These are phyloP conservation scores for Morpho deidamia DNA, from an alignment of 2,888 invertebrate genomes.

Conservation along the genomic window DNA sequence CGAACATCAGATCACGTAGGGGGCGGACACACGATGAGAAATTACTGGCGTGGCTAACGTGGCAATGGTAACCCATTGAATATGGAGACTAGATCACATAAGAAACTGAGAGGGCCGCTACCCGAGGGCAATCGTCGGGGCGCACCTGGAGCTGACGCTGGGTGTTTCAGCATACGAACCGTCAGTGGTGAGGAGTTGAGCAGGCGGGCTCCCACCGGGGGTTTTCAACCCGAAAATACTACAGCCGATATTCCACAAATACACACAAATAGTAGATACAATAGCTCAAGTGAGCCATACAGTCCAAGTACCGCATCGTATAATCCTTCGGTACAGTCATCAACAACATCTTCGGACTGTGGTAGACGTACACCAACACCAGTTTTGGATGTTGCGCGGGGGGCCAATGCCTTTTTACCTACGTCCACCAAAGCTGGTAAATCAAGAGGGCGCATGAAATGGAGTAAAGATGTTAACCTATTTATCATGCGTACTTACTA, in stretches of 20 bases:
- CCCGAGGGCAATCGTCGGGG: slow-evolving; percentile 2
- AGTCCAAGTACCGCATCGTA: not conserved
- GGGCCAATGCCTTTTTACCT: slow-evolving; percentile 8
- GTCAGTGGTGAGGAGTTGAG: not conserved
- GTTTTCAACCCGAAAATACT: not conserved
- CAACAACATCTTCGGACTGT: not conserved
- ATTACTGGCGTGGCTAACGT: slow-evolving; percentile 12
- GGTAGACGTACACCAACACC: not conserved
- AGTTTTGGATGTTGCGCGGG: slow-evolving; percentile 13
- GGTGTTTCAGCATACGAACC: not conserved
- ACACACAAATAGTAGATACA: not conserved
- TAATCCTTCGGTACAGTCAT: not conserved
- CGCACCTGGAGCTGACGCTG: slow-evolving; percentile 1
- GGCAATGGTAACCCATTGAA: slow-evolving; percentile 10
- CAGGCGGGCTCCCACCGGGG: not conserved
- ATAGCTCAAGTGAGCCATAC: not conserved
- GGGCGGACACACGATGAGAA: slow-evolving; percentile 7
- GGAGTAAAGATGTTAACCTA: slow-evolving; percentile 18
- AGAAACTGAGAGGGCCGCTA: not conserved
- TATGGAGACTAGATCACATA: not conserved
- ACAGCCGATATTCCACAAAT: not conserved
- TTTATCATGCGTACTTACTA: slow-evolving; percentile 13
- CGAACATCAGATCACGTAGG: slow-evolving; percentile 7
- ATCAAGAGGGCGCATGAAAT: slow-evolving; percentile 14
- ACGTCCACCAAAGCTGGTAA: slow-evolving; percentile 14